Evolutionary conservation across 1,140 invertebrate genomes (phyloP).

Genomic region (Sinella curviseta): DNA sequence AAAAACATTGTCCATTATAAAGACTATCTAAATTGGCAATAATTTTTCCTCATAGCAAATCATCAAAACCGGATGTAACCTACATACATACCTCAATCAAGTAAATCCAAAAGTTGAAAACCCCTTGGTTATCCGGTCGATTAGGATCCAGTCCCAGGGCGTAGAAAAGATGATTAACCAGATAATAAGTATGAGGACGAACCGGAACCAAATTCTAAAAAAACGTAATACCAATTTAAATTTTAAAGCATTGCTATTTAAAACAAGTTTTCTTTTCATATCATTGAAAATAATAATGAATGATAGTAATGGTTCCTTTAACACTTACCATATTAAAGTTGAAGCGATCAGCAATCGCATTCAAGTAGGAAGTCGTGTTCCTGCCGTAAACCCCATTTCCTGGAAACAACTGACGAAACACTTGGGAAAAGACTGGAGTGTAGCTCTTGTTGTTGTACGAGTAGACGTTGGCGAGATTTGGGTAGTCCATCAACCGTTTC

Average conservation of each 20-base stretch:
- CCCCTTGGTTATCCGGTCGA: too few relatives aligned
- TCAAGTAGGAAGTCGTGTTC: neutral
- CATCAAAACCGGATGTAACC: neutral
- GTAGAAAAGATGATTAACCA: too few relatives aligned
- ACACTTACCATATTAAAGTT: neutral
- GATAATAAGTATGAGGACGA: too few relatives aligned
- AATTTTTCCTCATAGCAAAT: neutral
- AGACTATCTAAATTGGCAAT: neutral
- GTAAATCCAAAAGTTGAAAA: too few relatives aligned
- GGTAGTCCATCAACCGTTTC: too few relatives aligned
- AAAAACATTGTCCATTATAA: neutral
- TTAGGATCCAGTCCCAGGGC: too few relatives aligned
- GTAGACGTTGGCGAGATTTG: too few relatives aligned
- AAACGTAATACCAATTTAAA: neutral
- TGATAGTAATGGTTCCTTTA: neutral
- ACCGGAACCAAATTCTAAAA: too few relatives aligned
- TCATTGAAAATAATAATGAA: neutral
- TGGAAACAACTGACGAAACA: neutral
- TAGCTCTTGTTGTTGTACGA: too few relatives aligned
- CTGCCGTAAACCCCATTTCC: neutral
- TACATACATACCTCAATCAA: too few relatives aligned
- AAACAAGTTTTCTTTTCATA: neutral
- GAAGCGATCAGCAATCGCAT: neutral
- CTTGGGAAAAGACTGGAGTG: too few relatives aligned
- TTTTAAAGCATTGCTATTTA: neutral